These are phyloP conservation scores for Micromys minutus DNA, from an alignment of 2,113 vertebrate species.

Conservation along the genomic window DNA sequence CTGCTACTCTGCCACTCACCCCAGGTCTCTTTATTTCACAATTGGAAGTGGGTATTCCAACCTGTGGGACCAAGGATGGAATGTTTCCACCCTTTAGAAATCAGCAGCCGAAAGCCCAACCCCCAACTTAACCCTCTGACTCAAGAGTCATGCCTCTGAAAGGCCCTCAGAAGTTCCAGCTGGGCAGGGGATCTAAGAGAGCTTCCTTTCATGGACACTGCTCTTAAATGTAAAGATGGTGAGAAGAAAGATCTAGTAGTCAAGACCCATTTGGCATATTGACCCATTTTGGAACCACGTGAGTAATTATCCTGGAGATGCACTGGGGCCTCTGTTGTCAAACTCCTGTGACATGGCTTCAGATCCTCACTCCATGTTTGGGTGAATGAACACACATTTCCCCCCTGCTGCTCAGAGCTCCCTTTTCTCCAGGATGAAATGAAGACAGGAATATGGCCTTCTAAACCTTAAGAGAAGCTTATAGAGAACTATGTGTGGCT, in stretches of 20 bases:
- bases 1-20: background rate
- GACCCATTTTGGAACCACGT: background rate
- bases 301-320: background rate
- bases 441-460: background rate
- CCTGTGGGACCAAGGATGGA: background rate
- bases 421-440: accelerated
- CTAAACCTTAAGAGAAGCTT: no score
- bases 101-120: background rate
- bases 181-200: background rate
- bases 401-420: background rate
- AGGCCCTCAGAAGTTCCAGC: background rate
- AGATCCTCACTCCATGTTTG: background rate
- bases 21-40: background rate
- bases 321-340: background rate
- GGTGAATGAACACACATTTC: background rate
- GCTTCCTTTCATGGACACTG: background rate
- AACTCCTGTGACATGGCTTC: background rate
- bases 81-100: background rate
- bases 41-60: background rate
- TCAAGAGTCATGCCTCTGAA: background rate
- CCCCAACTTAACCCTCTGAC: background rate
- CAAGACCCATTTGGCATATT: background rate
- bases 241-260: background rate
- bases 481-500: background rate
- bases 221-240: background rate